These are phyloP conservation scores for Crotalus viridis DNA, from an alignment of 2,113 vertebrate species.

Conservation along the genomic window DNA sequence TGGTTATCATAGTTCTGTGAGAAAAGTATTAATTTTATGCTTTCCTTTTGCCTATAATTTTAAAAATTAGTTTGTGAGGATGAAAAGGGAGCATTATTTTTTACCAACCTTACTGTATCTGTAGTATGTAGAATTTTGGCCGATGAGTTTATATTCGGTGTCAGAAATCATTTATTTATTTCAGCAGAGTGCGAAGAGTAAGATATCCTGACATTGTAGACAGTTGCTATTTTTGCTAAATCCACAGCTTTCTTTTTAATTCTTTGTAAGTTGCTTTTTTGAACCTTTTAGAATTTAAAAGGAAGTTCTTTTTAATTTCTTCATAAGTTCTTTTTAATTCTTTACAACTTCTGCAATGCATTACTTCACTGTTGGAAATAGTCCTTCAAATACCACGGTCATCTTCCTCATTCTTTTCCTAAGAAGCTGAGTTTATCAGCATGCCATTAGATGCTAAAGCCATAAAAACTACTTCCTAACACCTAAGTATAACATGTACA, in stretches of 20 bases:
- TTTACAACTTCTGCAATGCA: not conserved
- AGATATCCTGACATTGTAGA: not conserved
- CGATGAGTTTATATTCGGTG: not conserved
- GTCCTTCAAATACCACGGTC: not conserved
- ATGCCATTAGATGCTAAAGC: not conserved
- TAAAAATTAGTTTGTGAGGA: not conserved
- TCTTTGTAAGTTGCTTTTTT: not conserved
- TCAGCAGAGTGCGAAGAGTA: not conserved
- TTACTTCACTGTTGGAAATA: not conserved
- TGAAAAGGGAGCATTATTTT: not conserved
- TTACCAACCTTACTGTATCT: not conserved
- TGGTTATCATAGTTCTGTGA: not conserved
- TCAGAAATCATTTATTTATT: not conserved
- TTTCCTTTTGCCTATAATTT: not conserved
- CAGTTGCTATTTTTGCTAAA: not conserved
- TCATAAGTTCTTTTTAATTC: not conserved
- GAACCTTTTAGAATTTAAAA: not conserved
- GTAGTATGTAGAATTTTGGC: not conserved
- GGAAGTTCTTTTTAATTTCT: not conserved
- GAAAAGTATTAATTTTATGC: not conserved
- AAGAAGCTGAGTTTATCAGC: not conserved
- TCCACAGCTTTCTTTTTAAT: not conserved
- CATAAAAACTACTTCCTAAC: not conserved
- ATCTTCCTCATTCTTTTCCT: not conserved
- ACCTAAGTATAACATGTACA: not conserved